Conservation (phyloP, 1,140 invertebrate genomes). For the Onthophagus taurus region DNA sequence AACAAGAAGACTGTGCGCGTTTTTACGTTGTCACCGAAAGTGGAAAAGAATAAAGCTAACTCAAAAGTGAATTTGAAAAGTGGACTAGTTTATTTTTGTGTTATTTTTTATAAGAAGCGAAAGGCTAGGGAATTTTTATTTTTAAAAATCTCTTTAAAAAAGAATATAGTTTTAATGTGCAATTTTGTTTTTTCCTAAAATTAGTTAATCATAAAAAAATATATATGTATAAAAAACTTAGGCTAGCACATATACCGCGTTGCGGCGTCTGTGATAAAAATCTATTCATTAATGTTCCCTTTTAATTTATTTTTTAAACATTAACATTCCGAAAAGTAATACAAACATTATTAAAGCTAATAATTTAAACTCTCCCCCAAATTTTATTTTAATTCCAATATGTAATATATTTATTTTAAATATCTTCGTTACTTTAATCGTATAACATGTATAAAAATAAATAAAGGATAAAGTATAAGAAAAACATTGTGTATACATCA, state of each 20-base stretch:
- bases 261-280: slow-evolving; percentile 28
- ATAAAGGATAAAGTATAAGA: not conserved
- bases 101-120: not conserved
- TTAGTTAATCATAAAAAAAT: not conserved
- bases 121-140: not conserved
- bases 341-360: not conserved
- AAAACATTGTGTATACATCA: not conserved
- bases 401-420: too few species aligned
- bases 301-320: not conserved
- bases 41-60: not conserved
- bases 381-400: slow-evolving; percentile 1
- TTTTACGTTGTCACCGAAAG: not conserved
- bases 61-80: not conserved
- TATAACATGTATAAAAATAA: slow-evolving; percentile 1
- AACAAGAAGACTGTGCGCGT: too few species aligned
- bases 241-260: slow-evolving; percentile 24
- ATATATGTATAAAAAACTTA: slow-evolving; percentile 5
- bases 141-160: not conserved
- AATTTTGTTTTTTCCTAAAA: slow-evolving; percentile 6
- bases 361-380: not conserved
- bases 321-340: not conserved
- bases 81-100: not conserved
- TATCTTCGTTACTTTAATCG: too few species aligned
- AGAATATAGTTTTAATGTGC: slow-evolving; percentile 4
- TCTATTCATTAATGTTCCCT: not conserved